Evolutionary conservation across 2,888 invertebrate genomes (phyloP).

Genomic region (Meteorus colon): DNA sequence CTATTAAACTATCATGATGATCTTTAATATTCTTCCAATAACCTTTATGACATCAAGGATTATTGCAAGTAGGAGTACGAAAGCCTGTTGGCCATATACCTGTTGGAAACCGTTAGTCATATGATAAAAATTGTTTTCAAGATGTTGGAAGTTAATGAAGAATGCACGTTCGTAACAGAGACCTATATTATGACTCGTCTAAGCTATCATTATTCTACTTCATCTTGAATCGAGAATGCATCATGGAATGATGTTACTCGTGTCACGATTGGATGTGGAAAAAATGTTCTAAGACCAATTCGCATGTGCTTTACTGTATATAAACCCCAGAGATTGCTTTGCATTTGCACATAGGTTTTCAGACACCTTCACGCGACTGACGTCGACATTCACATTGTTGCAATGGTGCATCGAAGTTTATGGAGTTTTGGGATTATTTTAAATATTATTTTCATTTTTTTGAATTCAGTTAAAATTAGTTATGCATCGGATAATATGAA

Average conservation of each 20-base stretch:
- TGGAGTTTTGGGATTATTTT: constrained; percentile 21
- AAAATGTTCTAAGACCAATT: constrained; percentile 58
- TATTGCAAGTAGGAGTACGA: background rate
- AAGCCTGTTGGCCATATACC: constrained; percentile 12
- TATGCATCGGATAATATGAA: constrained; percentile 42
- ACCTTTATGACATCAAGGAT: background rate
- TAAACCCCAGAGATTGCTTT: constrained; percentile 55
- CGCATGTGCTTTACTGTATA: constrained; percentile 69
- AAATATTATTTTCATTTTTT: background rate
- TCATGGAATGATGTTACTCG: constrained; percentile 65
- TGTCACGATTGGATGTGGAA: constrained; percentile 61
- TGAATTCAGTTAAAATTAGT: constrained; percentile 24
- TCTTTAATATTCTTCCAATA: background rate
- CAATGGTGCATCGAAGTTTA: constrained; percentile 15
- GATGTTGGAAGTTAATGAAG: constrained; percentile 24
- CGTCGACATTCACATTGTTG: constrained; percentile 22
- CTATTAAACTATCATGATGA: background rate
- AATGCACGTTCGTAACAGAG: background rate
- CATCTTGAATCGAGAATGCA: constrained; percentile 9
- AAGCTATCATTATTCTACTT: constrained; percentile 19
- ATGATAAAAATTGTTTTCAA: constrained; percentile 21
- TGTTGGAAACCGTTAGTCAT: constrained; percentile 30
- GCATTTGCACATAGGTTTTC: constrained; percentile 41
- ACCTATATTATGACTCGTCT: constrained; percentile 21
- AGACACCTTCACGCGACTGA: constrained; percentile 12